phyloP scores from a whole-genome alignment of 2,113 vertebrate genomes.

The Caranx ignobilis region DNA sequence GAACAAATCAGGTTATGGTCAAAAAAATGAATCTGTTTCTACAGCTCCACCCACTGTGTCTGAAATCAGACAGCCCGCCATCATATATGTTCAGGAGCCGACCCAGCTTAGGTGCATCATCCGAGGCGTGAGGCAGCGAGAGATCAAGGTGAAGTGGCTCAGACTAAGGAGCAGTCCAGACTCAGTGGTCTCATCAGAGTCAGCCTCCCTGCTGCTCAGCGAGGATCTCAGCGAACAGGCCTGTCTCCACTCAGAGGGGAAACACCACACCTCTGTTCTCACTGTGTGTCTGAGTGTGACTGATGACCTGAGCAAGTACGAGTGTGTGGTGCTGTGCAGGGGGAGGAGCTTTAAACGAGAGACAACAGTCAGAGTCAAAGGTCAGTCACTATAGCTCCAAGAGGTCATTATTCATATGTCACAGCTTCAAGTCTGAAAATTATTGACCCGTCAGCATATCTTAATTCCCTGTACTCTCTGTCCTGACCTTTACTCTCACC shows the following conservation, averaged over 20 bases:
- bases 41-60: conserved; percentile 69
- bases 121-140: conserved; percentile 38
- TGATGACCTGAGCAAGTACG: conserved; percentile 64
- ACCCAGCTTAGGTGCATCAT: conserved; percentile 67
- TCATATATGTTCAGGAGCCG: conserved; percentile 55
- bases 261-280: conserved; percentile 67
- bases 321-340: conserved; percentile 63
- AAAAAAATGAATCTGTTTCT: background rate
- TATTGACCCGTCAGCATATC: no score
- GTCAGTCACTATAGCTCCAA: conserved; percentile 14
- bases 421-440: background rate
- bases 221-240: conserved; percentile 64
- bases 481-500: background rate
- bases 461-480: no score
- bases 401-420: background rate
- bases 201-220: conserved; percentile 7
- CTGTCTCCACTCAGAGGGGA: conserved; percentile 53
- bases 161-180: background rate
- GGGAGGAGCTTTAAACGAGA: conserved; percentile 28
- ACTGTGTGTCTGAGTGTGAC: conserved; percentile 53
- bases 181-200: background rate
- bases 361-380: conserved; percentile 61
- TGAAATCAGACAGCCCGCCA: conserved; percentile 62
- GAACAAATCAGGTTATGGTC: no score
- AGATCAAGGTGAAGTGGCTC: conserved; percentile 74